Evolutionary conservation across 2,888 invertebrate genomes (phyloP).

Genomic region (Eubasilissa splendida): DNA sequence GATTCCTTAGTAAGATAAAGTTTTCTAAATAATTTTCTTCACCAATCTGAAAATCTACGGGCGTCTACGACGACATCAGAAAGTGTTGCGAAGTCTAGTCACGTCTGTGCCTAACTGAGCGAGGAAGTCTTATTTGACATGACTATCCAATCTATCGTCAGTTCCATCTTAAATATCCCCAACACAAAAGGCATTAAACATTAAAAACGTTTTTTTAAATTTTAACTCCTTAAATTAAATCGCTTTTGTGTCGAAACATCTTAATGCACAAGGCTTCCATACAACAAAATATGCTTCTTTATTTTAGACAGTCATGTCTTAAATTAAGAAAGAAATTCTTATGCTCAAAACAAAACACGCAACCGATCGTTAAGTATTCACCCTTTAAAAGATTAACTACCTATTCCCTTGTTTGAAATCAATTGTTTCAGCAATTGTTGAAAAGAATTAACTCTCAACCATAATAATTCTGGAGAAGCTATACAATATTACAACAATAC

Average conservation of each 20-base stretch:
- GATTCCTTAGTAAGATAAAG: neutral
- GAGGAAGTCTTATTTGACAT: slow-evolving; percentile 26
- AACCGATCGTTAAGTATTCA: neutral
- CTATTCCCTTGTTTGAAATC: slow-evolving; percentile 21
- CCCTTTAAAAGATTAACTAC: slow-evolving; percentile 29
- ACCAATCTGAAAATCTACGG: slow-evolving; percentile 4
- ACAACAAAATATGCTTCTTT: no score
- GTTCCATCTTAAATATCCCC: neutral
- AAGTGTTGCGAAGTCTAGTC: slow-evolving; percentile 15
- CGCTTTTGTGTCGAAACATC: no score
- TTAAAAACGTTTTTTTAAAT: no score
- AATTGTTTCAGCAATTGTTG: slow-evolving; percentile 10
- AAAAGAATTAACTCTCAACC: no score
- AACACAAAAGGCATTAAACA: neutral
- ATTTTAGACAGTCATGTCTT: no score
- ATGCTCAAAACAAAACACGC: no score
- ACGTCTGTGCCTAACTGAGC: slow-evolving; percentile 29
- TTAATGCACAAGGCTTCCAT: no score
- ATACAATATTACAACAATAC: neutral
- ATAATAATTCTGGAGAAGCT: neutral
- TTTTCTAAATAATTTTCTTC: slow-evolving; percentile 8
- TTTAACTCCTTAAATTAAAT: no score
- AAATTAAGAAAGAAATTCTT: no score
- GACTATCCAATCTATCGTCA: slow-evolving; percentile 5
- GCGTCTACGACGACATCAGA: neutral